phyloP scores from a whole-genome alignment of 2,797 vertebrate species.

The Argentina silus region DNA sequence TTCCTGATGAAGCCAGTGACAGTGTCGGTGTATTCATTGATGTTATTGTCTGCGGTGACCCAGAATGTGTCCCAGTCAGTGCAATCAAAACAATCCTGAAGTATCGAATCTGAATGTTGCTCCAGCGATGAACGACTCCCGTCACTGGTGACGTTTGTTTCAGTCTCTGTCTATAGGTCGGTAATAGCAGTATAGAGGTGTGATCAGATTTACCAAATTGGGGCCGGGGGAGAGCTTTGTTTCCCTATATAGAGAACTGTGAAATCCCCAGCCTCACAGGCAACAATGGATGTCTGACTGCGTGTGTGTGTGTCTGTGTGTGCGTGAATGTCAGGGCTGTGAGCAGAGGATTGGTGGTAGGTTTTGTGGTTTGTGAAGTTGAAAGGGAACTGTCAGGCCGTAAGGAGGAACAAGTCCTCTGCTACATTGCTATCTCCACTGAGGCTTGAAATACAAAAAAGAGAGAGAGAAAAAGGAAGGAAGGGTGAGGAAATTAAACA shows the following conservation, averaged over 20 bases:
- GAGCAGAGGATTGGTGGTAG: slow-evolving; percentile 15
- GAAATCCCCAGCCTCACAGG: slow-evolving; percentile 22
- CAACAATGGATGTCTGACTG: slow-evolving; percentile 32
- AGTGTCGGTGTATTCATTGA: too few species aligned
- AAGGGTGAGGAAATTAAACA: slow-evolving; percentile 30
- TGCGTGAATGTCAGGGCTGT: slow-evolving; percentile 13
- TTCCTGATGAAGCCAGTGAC: too few species aligned
- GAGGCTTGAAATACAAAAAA: slow-evolving; percentile 42
- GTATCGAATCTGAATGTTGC: too few species aligned
- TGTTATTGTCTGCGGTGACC: too few species aligned
- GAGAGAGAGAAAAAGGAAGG: slow-evolving; percentile 57
- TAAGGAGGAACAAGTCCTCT: slow-evolving; percentile 42
- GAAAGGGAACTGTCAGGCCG: slow-evolving; percentile 11
- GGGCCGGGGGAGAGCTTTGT: too few species aligned
- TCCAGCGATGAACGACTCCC: too few species aligned
- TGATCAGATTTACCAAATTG: too few species aligned
- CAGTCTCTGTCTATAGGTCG: too few species aligned
- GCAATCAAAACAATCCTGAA: too few species aligned
- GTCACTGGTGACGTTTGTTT: too few species aligned
- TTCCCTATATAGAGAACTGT: slow-evolving; percentile 8
- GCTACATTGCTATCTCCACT: slow-evolving; percentile 42
- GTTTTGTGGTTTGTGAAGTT: slow-evolving; percentile 16
- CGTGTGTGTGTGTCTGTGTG: slow-evolving; percentile 17
- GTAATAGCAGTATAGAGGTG: too few species aligned
- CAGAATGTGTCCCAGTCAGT: too few species aligned